Evolutionary conservation across 2,888 invertebrate genomes (phyloP), one percentile per base, ranked within the genome.

Genomic region (Ametastegia equiseti): DNA sequence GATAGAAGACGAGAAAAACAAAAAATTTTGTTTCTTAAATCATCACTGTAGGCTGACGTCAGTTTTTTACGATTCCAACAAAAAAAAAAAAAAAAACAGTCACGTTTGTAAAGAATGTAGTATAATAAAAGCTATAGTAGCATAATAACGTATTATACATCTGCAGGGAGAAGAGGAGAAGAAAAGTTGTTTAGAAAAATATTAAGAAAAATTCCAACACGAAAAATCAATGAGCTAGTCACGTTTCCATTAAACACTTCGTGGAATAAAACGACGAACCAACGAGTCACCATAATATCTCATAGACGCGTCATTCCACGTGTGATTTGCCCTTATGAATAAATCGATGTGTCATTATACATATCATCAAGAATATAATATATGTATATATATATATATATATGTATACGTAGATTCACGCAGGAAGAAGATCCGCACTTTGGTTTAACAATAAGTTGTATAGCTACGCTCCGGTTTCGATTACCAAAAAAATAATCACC

Each of bases 221-320:
- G 30, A 30, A 60, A 42, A 60, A 30, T 60, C 30, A 23, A 30
- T 13, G 15, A 30, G 30, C 27, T 60, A 30, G 60, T 60, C 60
- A 60, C 13, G 30, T 60, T 30, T 30, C 30, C 60, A 23, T 60
- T 60, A 60, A 60, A 60, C 30, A 13, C 30, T 60, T 30, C 60
- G 27, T 60, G 15, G 60, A 60, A 60, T 60, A 60, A n/a, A n/a
- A 60, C 60, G 60, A 60, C 60, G 60, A 60, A 30, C 30, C 60
- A 60, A n/a, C n/a, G n/a, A n/a, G n/a, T 30, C 60, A 30, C 15
- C 30, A 42, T 60, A 23, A 60, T 60, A 23, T 13, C 13, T 13
- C 23, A 4, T 27, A 27, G 60, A 60, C 60, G 30, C 60, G 60
- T 60, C 60, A 60, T 60, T 27, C 60, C 13, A 60, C 13, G 23